A percentile compares a stretch with the other conserved stretches of the same genome.
Evolutionary conservation across 2,888 invertebrate species (phyloP).

Genomic region (Orthosia cruda): DNA sequence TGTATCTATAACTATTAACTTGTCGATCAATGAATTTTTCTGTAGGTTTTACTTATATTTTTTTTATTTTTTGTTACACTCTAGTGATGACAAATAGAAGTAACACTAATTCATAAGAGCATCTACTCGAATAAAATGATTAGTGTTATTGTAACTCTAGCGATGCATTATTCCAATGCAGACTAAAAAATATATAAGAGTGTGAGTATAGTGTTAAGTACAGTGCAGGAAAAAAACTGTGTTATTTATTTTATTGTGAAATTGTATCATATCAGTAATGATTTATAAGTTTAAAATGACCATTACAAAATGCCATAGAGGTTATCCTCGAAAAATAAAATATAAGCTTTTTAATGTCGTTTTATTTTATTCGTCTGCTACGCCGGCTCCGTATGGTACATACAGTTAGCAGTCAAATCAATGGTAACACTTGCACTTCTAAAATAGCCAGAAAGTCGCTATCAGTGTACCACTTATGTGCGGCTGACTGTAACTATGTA

Average conservation of each 20-base stretch:
- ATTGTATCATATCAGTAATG: slow-evolving; percentile 66
- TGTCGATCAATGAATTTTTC: slow-evolving; percentile 26
- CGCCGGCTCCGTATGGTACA: too few relatives aligned
- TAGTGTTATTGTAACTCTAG: slow-evolving; percentile 1
- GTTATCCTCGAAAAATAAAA: slow-evolving; percentile 85
- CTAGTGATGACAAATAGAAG: neutral
- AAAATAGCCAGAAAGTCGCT: too few relatives aligned
- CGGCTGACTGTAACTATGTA: too few relatives aligned
- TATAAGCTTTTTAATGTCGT: slow-evolving; percentile 64
- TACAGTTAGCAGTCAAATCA: neutral
- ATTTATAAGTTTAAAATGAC: slow-evolving; percentile 69
- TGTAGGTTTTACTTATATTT: slow-evolving; percentile 13
- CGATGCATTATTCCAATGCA: slow-evolving; percentile 63
- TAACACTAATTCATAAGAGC: neutral
- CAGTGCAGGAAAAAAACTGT: slow-evolving; percentile 74
- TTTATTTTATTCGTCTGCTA: slow-evolving; percentile 61
- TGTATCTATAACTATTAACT: slow-evolving; percentile 9
- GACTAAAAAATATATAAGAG: slow-evolving; percentile 44
- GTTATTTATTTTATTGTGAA: slow-evolving; percentile 79
- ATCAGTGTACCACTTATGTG: too few relatives aligned
- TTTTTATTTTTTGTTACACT: slow-evolving; percentile 11
- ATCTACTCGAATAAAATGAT: neutral
- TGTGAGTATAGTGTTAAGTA: slow-evolving; percentile 61
- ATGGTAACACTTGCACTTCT: neutral
- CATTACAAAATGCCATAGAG: slow-evolving; percentile 88